Evolutionary conservation across 2,888 invertebrate genomes (phyloP).

Genomic region (Euplagia quadripunctaria): DNA sequence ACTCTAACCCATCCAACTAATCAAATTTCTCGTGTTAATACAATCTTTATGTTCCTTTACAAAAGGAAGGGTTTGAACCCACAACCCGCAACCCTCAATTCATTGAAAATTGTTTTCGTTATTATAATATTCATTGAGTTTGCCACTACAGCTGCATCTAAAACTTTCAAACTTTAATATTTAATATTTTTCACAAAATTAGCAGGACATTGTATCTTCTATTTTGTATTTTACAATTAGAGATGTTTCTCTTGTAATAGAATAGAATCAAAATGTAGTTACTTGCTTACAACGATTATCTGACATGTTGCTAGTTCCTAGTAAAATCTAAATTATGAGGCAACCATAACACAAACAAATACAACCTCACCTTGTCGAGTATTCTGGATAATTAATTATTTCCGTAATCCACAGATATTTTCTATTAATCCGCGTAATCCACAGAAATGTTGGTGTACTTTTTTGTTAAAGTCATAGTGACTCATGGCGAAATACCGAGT

Average conservation of each 20-base stretch:
- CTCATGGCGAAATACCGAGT: no score
- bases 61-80: background rate
- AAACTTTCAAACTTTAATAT: background rate
- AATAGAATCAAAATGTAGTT: background rate
- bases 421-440: no score
- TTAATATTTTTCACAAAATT: background rate
- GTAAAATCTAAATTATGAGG: no score
- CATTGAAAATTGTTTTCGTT: background rate
- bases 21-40: background rate
- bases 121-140: background rate
- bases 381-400: no score
- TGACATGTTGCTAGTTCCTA: background rate
- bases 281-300: background rate
- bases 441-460: no score
- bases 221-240: background rate
- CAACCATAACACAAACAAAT: no score
- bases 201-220: background rate
- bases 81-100: background rate
- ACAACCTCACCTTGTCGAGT: no score
- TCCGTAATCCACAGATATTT: no score
- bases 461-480: no score
- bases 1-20: background rate
- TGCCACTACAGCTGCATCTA: background rate
- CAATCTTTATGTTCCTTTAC: background rate
- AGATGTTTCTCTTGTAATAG: background rate